Percentiles rank a stretch among this genome's conserved stretches.
phyloP scores from a whole-genome alignment of 2,888 invertebrate genomes.

The Stenurella melanura region DNA sequence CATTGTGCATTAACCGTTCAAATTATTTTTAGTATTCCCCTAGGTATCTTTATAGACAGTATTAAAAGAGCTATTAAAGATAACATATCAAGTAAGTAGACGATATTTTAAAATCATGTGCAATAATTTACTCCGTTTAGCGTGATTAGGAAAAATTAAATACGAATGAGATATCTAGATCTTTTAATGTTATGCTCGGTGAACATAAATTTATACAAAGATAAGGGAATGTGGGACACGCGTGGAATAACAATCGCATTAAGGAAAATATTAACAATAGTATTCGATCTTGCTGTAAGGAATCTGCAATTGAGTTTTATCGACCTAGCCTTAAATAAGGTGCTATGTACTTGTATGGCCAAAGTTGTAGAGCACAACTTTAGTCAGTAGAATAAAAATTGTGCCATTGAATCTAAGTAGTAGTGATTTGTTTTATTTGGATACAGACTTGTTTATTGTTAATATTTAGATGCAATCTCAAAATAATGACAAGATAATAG shows the following conservation, averaged over 20 bases:
- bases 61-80: no score
- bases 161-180: constrained; percentile 10
- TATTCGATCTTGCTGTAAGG: neutral
- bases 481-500: no score
- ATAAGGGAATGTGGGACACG: constrained; percentile 19
- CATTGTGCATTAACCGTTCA: no score
- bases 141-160: constrained; percentile 12
- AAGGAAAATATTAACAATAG: constrained; percentile 14
- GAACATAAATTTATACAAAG: constrained; percentile 20
- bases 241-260: constrained; percentile 21
- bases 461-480: no score
- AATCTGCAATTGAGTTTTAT: constrained; percentile 7
- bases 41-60: no score
- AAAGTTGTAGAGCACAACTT: no score
- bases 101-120: constrained; percentile 14
- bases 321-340: neutral
- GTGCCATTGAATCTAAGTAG: no score
- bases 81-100: neutral
- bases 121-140: constrained; percentile 8
- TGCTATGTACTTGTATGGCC: no score
- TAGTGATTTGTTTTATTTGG: no score
- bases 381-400: no score
- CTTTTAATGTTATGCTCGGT: neutral
- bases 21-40: no score
- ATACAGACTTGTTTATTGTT: no score